These are phyloP conservation scores for Ptychodera flava DNA, from an alignment of 35 echinoderm and acorn worm species.

Conservation along the genomic window DNA sequence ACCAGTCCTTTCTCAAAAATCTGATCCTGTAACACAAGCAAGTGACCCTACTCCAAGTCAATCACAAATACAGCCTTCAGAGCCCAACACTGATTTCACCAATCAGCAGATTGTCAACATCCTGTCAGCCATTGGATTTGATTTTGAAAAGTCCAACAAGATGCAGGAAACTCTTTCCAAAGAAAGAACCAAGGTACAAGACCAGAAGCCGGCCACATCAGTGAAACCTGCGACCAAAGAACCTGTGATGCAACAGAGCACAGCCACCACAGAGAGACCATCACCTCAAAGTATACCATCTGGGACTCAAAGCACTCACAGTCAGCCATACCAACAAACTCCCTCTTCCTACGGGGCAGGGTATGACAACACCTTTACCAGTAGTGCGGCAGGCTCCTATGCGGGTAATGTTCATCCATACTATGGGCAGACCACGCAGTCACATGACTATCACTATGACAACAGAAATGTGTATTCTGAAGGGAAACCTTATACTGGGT, in stretches of 20 bases:
- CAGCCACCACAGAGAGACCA: neutral
- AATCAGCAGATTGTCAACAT: constrained; percentile 5
- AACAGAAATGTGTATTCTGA: neutral
- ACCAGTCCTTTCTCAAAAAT: too few species aligned
- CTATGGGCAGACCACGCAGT: too few species aligned
- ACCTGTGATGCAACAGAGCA: neutral
- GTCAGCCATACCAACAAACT: neutral
- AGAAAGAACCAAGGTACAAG: neutral
- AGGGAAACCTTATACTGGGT: neutral
- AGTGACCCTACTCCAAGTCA: neutral
- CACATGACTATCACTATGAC: too few species aligned
- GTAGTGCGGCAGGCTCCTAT: too few species aligned
- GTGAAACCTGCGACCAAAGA: neutral
- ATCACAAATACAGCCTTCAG: neutral
- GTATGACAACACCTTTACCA: too few species aligned
- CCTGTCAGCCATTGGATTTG: constrained; percentile 18
- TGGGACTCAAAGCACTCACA: neutral
- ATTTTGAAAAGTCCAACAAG: constrained; percentile 12
- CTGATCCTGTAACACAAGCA: too few species aligned
- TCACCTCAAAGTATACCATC: neutral
- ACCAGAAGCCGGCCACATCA: neutral
- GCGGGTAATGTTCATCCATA: too few species aligned
- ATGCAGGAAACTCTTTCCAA: neutral
- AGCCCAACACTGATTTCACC: neutral
- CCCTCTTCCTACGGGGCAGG: too few species aligned